These are phyloP conservation scores for Nipponia nippon DNA, from an alignment of 2,113 vertebrate species.

Conservation along the genomic window DNA sequence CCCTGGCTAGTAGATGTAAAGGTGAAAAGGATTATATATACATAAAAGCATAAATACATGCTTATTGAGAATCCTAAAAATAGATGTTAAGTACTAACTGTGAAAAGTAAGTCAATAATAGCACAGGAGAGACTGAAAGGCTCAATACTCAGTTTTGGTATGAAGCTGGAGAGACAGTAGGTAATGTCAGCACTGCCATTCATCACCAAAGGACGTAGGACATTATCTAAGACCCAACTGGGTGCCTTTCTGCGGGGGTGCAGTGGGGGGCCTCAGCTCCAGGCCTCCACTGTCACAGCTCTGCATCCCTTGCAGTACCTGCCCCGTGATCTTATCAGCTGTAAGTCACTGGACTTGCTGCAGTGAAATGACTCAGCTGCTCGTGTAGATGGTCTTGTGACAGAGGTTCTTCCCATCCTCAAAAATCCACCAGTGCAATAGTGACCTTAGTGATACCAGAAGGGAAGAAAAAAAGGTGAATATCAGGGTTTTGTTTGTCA, in stretches of 20 bases:
- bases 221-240: neutral
- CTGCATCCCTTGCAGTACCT: neutral
- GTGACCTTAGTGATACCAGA: neutral
- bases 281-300: neutral
- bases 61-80: neutral
- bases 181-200: neutral
- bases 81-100: neutral
- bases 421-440: neutral
- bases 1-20: neutral
- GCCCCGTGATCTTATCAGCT: neutral
- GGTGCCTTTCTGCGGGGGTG: neutral
- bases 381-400: neutral
- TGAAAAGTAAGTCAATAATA: neutral
- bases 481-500: neutral
- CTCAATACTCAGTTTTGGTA: neutral
- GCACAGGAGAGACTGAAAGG: neutral
- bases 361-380: neutral
- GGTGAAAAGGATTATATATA: neutral
- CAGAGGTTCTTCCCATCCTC: neutral
- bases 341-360: neutral
- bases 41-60: neutral
- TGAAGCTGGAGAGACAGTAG: neutral
- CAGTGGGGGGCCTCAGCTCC: neutral
- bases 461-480: neutral
- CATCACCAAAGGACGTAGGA: neutral